phyloP scores from a whole-genome alignment of 2,113 vertebrate species.

The Notarius quadriscutis region DNA sequence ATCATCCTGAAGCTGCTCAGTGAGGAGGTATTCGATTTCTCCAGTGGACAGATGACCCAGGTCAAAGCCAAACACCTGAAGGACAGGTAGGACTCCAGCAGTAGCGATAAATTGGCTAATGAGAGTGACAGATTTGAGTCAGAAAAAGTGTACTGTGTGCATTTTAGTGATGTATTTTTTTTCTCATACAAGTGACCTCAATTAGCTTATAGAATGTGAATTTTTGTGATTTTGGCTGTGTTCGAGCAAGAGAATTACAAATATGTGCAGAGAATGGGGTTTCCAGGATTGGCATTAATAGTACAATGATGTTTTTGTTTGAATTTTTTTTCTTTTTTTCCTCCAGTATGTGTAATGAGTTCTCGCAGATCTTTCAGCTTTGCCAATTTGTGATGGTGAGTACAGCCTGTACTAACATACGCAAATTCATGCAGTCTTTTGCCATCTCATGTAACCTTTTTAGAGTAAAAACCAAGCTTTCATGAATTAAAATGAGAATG shows the following conservation, averaged over 20 bases:
- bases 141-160: not conserved
- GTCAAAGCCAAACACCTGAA: constrained; percentile 98
- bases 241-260: not conserved
- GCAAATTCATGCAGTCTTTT: not conserved
- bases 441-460: not conserved
- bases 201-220: not conserved
- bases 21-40: constrained; percentile 99
- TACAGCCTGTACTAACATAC: not conserved
- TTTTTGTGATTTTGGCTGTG: not conserved
- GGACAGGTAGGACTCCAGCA: constrained; percentile 83
- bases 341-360: constrained; percentile 97
- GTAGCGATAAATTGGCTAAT: not conserved
- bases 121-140: too few species aligned
- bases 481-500: not conserved
- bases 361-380: constrained; percentile 98
- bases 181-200: not conserved
- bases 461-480: not conserved
- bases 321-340: constrained; percentile 13
- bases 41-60: constrained; percentile 98
- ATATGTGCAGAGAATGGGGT: too few species aligned
- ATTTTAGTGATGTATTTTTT: not conserved
- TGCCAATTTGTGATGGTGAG: constrained; percentile 99
- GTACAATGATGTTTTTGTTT: not conserved
- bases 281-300: not conserved
- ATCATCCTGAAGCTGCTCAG: constrained; percentile 95